phyloP scores from a whole-genome alignment of 2,888 invertebrate genomes.

The Therioaphis trifolii region DNA sequence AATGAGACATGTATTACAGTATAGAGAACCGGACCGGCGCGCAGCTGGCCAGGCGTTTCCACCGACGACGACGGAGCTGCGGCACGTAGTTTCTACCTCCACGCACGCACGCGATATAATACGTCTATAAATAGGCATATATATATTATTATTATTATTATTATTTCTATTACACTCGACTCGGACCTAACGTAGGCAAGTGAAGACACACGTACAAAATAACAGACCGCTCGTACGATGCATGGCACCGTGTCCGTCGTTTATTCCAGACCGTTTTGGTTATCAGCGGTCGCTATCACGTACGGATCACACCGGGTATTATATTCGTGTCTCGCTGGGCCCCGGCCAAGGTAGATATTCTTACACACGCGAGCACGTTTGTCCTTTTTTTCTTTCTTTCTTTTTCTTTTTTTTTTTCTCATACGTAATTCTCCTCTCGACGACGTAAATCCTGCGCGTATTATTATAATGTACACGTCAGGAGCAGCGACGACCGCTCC shows the following conservation, averaged over 20 bases:
- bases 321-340: constrained; percentile 27
- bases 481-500: neutral
- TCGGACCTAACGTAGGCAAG: too few relatives aligned
- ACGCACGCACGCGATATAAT: too few relatives aligned
- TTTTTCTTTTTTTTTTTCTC: too few relatives aligned
- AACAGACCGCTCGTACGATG: neutral
- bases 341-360: constrained; percentile 10
- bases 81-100: neutral
- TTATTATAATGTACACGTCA: neutral
- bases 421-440: neutral
- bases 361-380: neutral
- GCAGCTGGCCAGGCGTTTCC: neutral
- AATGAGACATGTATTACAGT: too few relatives aligned
- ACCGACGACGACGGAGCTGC: too few relatives aligned
- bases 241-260: neutral
- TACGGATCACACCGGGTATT: neutral
- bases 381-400: too few relatives aligned
- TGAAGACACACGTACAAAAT: neutral
- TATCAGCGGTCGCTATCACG: constrained; percentile 38
- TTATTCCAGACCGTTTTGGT: neutral
- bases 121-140: too few relatives aligned
- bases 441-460: neutral
- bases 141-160: too few relatives aligned
- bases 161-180: too few relatives aligned
- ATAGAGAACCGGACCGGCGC: constrained; percentile 27